phyloP scores from a whole-genome alignment of 2,888 invertebrate genomes.

The Metellina segmentata region DNA sequence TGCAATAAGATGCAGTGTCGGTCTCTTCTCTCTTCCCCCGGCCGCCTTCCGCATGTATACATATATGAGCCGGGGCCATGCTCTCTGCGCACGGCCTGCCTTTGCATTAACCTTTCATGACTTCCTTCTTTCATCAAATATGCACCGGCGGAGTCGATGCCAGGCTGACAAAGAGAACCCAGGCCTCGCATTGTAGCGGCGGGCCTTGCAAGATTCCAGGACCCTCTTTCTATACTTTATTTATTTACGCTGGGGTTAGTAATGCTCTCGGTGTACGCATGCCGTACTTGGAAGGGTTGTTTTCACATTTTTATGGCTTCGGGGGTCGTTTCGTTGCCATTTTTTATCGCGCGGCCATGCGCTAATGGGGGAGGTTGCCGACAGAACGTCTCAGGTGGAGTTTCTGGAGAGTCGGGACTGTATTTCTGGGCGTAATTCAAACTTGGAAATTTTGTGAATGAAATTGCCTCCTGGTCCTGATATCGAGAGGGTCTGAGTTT shows the following conservation, averaged over 20 bases:
- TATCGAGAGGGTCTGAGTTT: neutral
- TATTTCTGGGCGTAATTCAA: slow-evolving; percentile 21
- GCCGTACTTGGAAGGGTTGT: slow-evolving; percentile 41
- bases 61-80: slow-evolving; percentile 24
- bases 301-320: slow-evolving; percentile 62
- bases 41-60: neutral
- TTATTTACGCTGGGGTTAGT: slow-evolving; percentile 50
- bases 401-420: neutral
- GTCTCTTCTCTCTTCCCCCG: neutral
- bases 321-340: slow-evolving; percentile 26
- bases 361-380: slow-evolving; percentile 38
- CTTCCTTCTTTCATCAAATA: slow-evolving; percentile 62
- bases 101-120: slow-evolving; percentile 66
- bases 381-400: slow-evolving; percentile 25
- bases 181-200: neutral
- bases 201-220: neutral
- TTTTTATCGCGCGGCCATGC: slow-evolving; percentile 2
- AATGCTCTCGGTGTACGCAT: neutral
- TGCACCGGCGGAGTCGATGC: slow-evolving; percentile 44
- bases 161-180: slow-evolving; percentile 35
- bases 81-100: neutral
- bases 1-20: neutral
- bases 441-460: slow-evolving; percentile 30
- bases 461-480: neutral
- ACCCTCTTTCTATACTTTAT: slow-evolving; percentile 31